A percentile compares a stretch with the other conserved stretches of the same genome.
Conservation (phyloP, 2,113 vertebrate genomes). For the Spheniscus mendiculus region DNA sequence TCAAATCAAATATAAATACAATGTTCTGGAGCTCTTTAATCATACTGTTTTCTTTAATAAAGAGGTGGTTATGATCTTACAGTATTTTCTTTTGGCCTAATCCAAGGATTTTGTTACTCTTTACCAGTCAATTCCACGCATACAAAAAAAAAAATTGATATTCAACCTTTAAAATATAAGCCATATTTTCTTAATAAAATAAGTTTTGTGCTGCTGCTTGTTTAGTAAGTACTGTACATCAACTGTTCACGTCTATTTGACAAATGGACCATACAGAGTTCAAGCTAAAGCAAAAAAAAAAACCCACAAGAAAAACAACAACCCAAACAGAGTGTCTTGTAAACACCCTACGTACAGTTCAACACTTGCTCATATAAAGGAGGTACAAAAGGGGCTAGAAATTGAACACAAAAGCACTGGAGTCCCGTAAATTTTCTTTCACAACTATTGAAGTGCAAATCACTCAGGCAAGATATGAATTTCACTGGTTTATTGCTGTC, state of each 20-base stretch:
- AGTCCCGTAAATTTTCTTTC: conserved; percentile 73
- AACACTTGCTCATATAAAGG: conserved; percentile 72
- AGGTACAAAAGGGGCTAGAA: conserved; percentile 74
- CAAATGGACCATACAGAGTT: conserved; percentile 76
- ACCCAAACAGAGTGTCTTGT: conserved; percentile 67
- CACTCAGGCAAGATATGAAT: conserved; percentile 72
- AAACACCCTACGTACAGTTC: conserved; percentile 71
- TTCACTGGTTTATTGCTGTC: conserved; percentile 81
- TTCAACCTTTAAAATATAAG: conserved; percentile 75
- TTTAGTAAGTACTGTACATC: conserved; percentile 74
- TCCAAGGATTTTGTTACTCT: conserved; percentile 55
- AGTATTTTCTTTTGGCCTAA: conserved; percentile 64
- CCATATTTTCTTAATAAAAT: conserved; percentile 78
- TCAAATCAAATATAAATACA: conserved; percentile 50
- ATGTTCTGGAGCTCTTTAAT: conserved; percentile 58
- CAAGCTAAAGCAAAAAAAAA: conserved; percentile 75
- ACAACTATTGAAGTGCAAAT: conserved; percentile 78
- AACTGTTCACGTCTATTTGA: conserved; percentile 73
- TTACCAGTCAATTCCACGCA: conserved; percentile 50
- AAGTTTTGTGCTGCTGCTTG: conserved; percentile 78
- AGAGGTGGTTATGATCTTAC: conserved; percentile 60
- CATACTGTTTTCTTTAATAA: conserved; percentile 54
- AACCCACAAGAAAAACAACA: conserved; percentile 51
- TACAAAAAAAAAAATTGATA: conserved; percentile 35
- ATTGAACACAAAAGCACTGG: conserved; percentile 73